phyloP scores from a whole-genome alignment of 92 coral and sea anemone species.

The Diadumene lineata region DNA sequence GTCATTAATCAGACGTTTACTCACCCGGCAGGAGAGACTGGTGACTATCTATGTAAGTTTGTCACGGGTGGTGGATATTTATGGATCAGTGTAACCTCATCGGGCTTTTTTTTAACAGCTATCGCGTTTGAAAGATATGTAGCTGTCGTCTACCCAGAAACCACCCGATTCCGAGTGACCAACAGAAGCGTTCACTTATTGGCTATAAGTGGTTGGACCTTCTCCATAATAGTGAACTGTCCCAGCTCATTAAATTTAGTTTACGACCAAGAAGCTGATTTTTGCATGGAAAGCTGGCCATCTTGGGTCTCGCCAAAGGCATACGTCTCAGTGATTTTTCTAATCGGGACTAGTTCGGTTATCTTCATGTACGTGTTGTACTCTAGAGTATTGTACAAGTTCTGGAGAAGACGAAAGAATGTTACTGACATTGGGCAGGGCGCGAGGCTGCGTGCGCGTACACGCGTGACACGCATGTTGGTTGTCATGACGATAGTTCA shows the following conservation, averaged over 20 bases:
- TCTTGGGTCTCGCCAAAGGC: constrained; percentile 55
- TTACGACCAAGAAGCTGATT: constrained; percentile 37
- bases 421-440: constrained; percentile 67
- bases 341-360: constrained; percentile 62
- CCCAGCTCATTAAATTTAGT: constrained; percentile 54
- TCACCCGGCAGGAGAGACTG: constrained; percentile 45
- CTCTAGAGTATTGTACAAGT: constrained; percentile 46
- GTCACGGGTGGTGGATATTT: constrained; percentile 69
- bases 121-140: constrained; percentile 69
- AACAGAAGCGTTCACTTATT: constrained; percentile 37
- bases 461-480: constrained; percentile 52
- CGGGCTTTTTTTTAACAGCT: constrained; percentile 65
- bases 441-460: constrained; percentile 61
- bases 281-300: constrained; percentile 68
- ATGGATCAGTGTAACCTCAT: constrained; percentile 68
- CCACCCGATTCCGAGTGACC: constrained; percentile 31
- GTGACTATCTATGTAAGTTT: constrained; percentile 63
- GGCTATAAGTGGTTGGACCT: constrained; percentile 47
- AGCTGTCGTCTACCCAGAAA: constrained; percentile 34
- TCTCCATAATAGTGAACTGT: constrained; percentile 43
- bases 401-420: constrained; percentile 54
- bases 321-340: constrained; percentile 50
- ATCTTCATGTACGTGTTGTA: constrained; percentile 54
- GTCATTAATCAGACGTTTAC: constrained; percentile 37
- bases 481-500: constrained; percentile 56